phyloP scores from a whole-genome alignment of 2,113 vertebrate genomes.

The Brachyhypopomus gauderio region DNA sequence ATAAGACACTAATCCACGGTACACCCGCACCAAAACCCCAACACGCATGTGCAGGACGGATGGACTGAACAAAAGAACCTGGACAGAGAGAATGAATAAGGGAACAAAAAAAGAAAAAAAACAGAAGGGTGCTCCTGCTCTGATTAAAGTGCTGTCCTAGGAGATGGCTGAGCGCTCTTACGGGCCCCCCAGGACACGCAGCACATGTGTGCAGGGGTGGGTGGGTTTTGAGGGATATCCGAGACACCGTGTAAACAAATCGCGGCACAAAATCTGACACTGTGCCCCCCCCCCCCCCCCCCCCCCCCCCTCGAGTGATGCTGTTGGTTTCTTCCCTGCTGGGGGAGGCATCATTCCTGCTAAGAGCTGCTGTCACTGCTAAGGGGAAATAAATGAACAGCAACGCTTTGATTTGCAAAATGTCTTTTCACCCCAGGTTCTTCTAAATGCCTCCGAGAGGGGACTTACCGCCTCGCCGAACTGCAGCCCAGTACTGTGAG shows the following conservation, averaged over 20 bases:
- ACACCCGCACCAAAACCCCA: too few relatives aligned
- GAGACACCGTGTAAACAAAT: conserved; percentile 75
- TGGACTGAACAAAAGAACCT: too few relatives aligned
- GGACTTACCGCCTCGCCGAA: neutral
- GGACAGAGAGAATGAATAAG: neutral
- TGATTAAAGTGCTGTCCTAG: conserved; percentile 63
- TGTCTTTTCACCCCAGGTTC: conserved; percentile 8
- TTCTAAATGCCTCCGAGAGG: neutral
- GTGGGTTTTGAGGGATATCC: conserved; percentile 58
- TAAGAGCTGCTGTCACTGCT: conserved; percentile 45
- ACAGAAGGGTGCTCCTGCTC: conserved; percentile 49
- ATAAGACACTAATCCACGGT: too few relatives aligned
- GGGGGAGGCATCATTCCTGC: conserved; percentile 59
- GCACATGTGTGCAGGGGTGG: conserved; percentile 59
- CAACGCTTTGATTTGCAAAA: conserved; percentile 23
- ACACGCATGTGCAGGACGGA: neutral
- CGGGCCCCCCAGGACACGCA: conserved; percentile 48
- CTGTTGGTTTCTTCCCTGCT: conserved; percentile 63
- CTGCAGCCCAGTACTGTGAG: neutral
- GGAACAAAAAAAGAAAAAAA: neutral
- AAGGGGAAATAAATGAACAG: conserved; percentile 30
- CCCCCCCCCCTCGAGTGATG: conserved; percentile 55
- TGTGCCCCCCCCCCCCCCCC: too few relatives aligned
- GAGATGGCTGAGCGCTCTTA: conserved; percentile 51
- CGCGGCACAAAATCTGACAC: conserved; percentile 66